Evolutionary conservation across 2,888 invertebrate genomes (phyloP).

Genomic region (Rhamphomyia laevipes): DNA sequence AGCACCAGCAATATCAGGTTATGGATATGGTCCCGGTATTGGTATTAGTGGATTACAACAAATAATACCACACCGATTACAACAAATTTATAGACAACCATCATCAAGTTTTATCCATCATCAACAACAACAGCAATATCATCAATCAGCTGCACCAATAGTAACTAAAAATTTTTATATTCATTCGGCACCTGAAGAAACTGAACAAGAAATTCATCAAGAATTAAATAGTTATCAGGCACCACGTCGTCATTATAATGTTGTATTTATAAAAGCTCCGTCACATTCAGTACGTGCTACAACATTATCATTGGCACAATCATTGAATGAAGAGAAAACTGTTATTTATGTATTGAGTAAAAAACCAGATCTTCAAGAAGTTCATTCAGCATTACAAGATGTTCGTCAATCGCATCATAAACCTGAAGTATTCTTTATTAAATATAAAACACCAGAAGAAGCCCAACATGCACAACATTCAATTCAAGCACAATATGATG

Average conservation of each 20-base stretch:
- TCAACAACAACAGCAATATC: background rate
- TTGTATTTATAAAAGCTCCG: conserved; percentile 35
- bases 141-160: conserved; percentile 13
- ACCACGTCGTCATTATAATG: conserved; percentile 34
- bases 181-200: conserved; percentile 35
- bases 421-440: conserved; percentile 38
- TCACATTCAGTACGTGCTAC: conserved; percentile 28
- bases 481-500: conserved; percentile 36
- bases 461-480: conserved; percentile 33
- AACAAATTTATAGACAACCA: background rate
- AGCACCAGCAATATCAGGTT: background rate
- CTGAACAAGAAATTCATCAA: conserved; percentile 30
- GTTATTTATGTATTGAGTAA: conserved; percentile 36
- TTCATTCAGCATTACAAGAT: conserved; percentile 30
- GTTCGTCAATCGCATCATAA: conserved; percentile 30
- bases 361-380: conserved; percentile 30
- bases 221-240: conserved; percentile 27
- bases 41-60: background rate
- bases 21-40: background rate
- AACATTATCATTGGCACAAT: conserved; percentile 29
- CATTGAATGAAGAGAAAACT: conserved; percentile 34
- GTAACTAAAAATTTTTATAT: conserved; percentile 36
- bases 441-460: conserved; percentile 35
- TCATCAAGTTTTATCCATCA: background rate
- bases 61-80: no score